Conservation (phyloP, 2,797 vertebrate species). For the Limosa lapponica region DNA sequence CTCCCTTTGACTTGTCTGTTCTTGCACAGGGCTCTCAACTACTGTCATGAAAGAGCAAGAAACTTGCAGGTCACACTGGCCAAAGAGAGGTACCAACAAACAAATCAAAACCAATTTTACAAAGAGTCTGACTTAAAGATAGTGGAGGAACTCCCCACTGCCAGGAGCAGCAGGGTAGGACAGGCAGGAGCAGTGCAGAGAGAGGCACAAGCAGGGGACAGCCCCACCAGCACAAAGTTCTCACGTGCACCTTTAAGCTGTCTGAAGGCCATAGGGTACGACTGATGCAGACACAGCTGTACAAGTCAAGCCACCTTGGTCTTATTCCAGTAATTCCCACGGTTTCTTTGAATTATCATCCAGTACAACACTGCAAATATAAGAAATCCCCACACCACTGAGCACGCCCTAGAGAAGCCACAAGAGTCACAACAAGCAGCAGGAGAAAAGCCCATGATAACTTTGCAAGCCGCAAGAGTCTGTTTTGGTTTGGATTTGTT, state of each 20-base stretch:
- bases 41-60: not conserved
- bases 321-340: not conserved
- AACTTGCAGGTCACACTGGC: no score
- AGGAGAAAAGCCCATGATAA: not conserved
- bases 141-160: not conserved
- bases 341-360: not conserved
- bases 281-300: not conserved
- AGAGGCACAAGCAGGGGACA: not conserved
- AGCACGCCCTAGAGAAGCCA: not conserved
- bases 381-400: rapidly evolving
- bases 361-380: rapidly evolving
- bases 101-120: not conserved
- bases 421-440: not conserved
- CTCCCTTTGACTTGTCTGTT: not conserved
- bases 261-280: not conserved
- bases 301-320: not conserved
- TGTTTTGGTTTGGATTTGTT: not conserved
- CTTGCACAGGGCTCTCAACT: not conserved
- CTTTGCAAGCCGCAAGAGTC: not conserved
- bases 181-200: not conserved
- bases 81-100: rapidly evolving
- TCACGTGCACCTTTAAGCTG: not conserved
- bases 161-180: not conserved
- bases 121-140: not conserved
- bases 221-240: not conserved